Evolutionary conservation across 2,888 invertebrate species (phyloP).

Genomic region (Gisinianus flammeolus): DNA sequence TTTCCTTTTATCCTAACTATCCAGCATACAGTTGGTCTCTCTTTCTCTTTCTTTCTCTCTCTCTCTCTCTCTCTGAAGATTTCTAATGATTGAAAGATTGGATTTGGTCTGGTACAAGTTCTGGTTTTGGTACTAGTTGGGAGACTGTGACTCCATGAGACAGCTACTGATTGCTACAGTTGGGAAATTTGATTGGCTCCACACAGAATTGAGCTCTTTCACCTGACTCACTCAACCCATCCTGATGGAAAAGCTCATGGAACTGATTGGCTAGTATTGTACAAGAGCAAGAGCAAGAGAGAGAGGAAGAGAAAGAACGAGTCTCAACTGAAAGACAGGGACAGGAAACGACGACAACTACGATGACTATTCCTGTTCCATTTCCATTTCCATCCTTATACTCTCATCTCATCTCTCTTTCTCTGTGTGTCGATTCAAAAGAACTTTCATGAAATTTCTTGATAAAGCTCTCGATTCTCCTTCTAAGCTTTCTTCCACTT

Average conservation of each 20-base stretch:
- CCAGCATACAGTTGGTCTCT: background rate
- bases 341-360: background rate
- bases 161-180: background rate
- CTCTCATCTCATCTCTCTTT: background rate
- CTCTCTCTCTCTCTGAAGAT: background rate
- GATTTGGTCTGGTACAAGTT: background rate
- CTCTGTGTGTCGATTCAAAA: background rate
- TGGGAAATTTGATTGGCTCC: background rate
- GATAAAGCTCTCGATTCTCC: background rate
- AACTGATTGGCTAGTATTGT: slow-evolving; percentile 5
- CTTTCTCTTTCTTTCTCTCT: slow-evolving; percentile 3
- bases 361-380: background rate
- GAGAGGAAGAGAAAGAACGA: background rate
- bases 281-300: background rate
- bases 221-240: slow-evolving; percentile 12
- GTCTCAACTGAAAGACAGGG: background rate
- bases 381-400: background rate
- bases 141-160: background rate
- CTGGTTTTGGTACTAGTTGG: background rate
- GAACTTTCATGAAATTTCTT: slow-evolving; percentile 18
- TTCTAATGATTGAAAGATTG: background rate
- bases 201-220: slow-evolving; percentile 5
- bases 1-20: background rate
- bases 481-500: background rate
- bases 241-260: background rate